Percentiles rank a stretch among this genome's conserved stretches.
Evolutionary conservation across 2,888 invertebrate species (phyloP).

Genomic region (Malacosoma neustria): DNA sequence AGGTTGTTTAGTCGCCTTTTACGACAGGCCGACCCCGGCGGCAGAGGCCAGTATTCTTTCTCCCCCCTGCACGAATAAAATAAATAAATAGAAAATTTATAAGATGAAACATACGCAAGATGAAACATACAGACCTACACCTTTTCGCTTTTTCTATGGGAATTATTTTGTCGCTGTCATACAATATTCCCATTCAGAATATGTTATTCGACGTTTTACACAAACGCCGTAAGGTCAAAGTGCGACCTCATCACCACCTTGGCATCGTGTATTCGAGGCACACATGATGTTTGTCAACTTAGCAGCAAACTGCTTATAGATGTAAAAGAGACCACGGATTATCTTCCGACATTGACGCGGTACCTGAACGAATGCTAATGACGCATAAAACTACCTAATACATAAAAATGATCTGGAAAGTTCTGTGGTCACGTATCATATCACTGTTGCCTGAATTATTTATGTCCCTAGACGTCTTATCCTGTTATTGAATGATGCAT

Average conservation of each 20-base stretch:
- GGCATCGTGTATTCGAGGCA: conserved; percentile 32
- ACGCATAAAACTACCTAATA: conserved; percentile 26
- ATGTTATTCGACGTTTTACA: conserved; percentile 8
- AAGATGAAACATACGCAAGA: too few species aligned
- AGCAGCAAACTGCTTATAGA: conserved; percentile 17
- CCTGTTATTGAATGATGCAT: conserved; percentile 8
- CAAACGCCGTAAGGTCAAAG: conserved; percentile 19
- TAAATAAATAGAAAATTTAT: too few species aligned
- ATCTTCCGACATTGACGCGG: conserved; percentile 44
- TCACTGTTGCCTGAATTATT: conserved; percentile 26
- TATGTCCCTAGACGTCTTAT: conserved; percentile 14
- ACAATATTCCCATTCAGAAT: too few species aligned
- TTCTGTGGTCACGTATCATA: conserved; percentile 16
- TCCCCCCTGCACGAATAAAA: too few species aligned
- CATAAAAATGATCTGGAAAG: conserved; percentile 35
- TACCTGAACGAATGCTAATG: conserved; percentile 43
- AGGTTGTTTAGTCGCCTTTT: too few species aligned
- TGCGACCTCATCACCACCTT: conserved; percentile 24
- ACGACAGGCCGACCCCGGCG: too few species aligned
- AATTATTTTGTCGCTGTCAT: too few species aligned
- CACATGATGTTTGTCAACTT: conserved; percentile 21
- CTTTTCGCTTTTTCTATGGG: too few species aligned
- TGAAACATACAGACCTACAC: too few species aligned
- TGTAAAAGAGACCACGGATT: conserved; percentile 42
- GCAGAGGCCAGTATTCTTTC: too few species aligned